phyloP scores from a whole-genome alignment of 2,113 vertebrate genomes.

The Cryptoleucopteryx plumbea region DNA sequence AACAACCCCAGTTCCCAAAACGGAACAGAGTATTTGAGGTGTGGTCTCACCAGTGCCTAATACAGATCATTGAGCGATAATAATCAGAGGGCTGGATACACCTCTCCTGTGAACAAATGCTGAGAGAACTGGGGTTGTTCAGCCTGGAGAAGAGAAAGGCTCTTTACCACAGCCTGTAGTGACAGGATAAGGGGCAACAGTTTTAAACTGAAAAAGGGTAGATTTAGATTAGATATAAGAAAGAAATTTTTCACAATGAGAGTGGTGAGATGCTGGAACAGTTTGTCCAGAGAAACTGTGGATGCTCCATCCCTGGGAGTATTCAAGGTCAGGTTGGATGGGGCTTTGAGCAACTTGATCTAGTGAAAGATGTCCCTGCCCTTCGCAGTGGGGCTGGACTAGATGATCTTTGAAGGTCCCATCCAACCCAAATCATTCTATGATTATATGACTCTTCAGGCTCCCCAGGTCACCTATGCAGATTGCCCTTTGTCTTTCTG shows the following conservation, averaged over 20 bases:
- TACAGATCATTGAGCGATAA: too few relatives aligned
- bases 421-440: neutral
- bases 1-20: too few relatives aligned
- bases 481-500: neutral
- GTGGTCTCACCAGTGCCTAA: too few relatives aligned
- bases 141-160: neutral
- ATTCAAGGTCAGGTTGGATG: too few relatives aligned
- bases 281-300: too few relatives aligned
- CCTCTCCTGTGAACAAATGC: neutral
- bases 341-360: neutral
- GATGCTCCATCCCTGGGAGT: too few relatives aligned
- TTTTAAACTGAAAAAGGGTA: neutral
- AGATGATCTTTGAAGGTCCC: neutral
- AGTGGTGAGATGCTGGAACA: neutral
- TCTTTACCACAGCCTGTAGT: neutral
- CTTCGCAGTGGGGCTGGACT: too few relatives aligned
- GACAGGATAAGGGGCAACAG: neutral
- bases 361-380: neutral
- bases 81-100: neutral
- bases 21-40: too few relatives aligned
- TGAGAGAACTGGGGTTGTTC: neutral
- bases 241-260: neutral
- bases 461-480: neutral
- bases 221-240: neutral
- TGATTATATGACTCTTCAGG: neutral